Percentiles rank a stretch among this genome's conserved stretches.
These are phyloP conservation scores for Temnothorax longispinosus DNA, from an alignment of 1,140 invertebrate species.

Conservation along the genomic window DNA sequence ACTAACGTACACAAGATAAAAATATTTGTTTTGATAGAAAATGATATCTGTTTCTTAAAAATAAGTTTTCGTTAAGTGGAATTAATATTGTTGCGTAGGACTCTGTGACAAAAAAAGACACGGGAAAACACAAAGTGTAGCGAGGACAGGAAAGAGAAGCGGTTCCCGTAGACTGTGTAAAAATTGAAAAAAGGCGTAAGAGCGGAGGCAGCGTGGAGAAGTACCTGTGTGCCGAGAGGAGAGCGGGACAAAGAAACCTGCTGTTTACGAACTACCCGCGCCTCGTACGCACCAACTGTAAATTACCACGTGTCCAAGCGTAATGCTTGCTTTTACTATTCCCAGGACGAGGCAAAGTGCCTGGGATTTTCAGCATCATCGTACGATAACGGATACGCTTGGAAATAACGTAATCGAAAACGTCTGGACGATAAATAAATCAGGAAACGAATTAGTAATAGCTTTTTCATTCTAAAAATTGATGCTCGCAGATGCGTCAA, in stretches of 20 bases:
- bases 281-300: slow-evolving; percentile 72
- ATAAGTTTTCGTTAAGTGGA: background rate
- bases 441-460: background rate
- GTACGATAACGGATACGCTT: background rate
- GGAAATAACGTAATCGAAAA: slow-evolving; percentile 1
- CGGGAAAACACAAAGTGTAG: background rate
- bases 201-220: slow-evolving; percentile 60
- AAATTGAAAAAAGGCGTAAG: slow-evolving; percentile 59
- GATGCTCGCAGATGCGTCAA: background rate
- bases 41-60: background rate
- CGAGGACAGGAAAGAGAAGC: slow-evolving; percentile 17
- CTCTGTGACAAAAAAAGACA: background rate
- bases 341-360: slow-evolving; percentile 47
- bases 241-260: slow-evolving; percentile 71
- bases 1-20: background rate
- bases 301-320: slow-evolving; percentile 77
- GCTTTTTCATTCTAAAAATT: background rate
- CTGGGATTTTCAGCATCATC: background rate
- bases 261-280: slow-evolving; percentile 72
- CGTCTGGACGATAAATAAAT: background rate
- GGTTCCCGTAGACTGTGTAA: slow-evolving; percentile 39
- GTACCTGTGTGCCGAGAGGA: slow-evolving; percentile 42
- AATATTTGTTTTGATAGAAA: background rate
- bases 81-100: background rate
- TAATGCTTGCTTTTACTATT: slow-evolving; percentile 74